Percentiles rank a stretch among this genome's conserved stretches.
These are phyloP conservation scores for Anhinga rufa DNA, from an alignment of 2,113 vertebrate species.

Conservation along the genomic window DNA sequence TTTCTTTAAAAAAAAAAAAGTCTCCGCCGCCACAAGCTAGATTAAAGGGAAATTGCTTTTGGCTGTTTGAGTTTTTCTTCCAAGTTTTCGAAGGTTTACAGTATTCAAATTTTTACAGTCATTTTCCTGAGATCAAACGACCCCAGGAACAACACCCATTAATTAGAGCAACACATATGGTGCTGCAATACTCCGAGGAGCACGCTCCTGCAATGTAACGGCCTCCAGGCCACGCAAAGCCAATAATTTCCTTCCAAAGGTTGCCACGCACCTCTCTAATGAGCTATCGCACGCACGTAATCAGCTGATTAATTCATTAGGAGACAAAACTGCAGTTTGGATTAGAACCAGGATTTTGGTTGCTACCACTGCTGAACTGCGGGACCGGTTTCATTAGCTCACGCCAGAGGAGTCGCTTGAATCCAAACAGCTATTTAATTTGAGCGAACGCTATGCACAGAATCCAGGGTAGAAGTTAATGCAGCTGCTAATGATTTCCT, in stretches of 20 bases:
- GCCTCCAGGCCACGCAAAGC: not conserved
- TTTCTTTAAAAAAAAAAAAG: no score
- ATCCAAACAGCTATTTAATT: conserved; percentile 10
- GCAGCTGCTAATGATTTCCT: not conserved
- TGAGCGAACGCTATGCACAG: not conserved
- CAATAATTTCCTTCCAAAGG: not conserved
- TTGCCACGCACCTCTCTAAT: not conserved
- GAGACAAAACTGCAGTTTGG: not conserved
- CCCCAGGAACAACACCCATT: not conserved
- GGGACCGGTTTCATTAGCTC: not conserved
- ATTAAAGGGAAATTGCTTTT: not conserved
- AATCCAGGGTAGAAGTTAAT: not conserved
- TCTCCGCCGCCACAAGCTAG: not conserved
- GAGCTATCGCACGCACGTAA: not conserved
- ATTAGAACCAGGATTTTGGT: not conserved
- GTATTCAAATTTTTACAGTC: not conserved
- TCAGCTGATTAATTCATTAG: conserved; percentile 40
- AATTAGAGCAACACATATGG: conserved; percentile 45
- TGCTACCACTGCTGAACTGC: not conserved
- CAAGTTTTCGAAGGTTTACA: not conserved
- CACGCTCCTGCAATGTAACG: fast-evolving
- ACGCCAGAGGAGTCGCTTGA: not conserved
- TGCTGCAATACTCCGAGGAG: not conserved
- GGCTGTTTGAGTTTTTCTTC: not conserved
- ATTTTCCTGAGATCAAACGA: conserved; percentile 30